phyloP scores from a whole-genome alignment of 1,140 invertebrate species.

The Drosophila ficusphila region DNA sequence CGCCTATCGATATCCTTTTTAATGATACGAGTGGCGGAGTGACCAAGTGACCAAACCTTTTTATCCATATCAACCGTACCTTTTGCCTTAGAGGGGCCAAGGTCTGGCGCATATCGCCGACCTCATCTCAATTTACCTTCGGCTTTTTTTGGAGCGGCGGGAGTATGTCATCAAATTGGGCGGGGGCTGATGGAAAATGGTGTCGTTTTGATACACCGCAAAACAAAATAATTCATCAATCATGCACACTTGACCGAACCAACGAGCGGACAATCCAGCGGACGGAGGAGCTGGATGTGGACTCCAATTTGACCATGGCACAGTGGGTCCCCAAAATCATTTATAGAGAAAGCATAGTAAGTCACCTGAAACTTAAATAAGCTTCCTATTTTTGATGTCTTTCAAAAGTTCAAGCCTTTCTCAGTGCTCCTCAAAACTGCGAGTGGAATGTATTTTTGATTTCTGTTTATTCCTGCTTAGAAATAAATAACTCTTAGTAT shows the following conservation, averaged over 20 bases:
- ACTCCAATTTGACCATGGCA: conserved; percentile 3
- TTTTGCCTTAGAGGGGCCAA: conserved; percentile 41
- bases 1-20: conserved; percentile 80
- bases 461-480: no score
- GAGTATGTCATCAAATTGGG: conserved; percentile 74
- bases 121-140: conserved; percentile 70
- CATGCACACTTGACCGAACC: conserved; percentile 77
- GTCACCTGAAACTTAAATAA: no score
- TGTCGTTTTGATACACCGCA: conserved; percentile 82
- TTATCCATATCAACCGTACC: conserved; percentile 26
- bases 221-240: conserved; percentile 82
- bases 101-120: conserved; percentile 37
- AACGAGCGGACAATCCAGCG: conserved; percentile 1
- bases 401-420: not conserved
- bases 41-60: conserved; percentile 77
- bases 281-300: conserved; percentile 8
- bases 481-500: no score
- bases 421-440: not conserved
- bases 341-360: not conserved
- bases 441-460: not conserved
- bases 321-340: not conserved
- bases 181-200: conserved; percentile 47
- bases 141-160: conserved; percentile 21
- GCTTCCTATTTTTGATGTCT: not conserved
- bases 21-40: conserved; percentile 59